phyloP scores from a whole-genome alignment of 2,888 invertebrate genomes.

The Pseudolycoriella hygida region DNA sequence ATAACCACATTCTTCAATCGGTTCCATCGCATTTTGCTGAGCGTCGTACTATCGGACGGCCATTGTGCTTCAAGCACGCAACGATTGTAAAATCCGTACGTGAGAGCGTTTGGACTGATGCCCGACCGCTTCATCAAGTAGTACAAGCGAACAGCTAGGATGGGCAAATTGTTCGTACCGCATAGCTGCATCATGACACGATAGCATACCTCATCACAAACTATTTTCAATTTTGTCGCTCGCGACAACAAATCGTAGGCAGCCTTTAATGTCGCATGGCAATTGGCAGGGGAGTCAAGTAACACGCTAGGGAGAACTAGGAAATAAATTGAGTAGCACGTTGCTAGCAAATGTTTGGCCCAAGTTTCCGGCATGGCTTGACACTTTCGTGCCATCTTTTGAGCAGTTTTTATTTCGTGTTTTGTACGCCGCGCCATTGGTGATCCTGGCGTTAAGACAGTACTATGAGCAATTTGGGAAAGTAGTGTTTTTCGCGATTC shows the following conservation, averaged over 20 bases:
- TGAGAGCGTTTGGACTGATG: conserved; percentile 91
- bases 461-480: conserved; percentile 21
- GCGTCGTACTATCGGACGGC: conserved; percentile 66
- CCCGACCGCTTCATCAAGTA: conserved; percentile 86
- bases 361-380: conserved; percentile 64
- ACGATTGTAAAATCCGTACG: conserved; percentile 73
- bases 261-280: conserved; percentile 53
- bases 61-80: conserved; percentile 88
- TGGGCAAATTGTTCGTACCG: conserved; percentile 83
- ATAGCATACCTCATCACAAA: conserved; percentile 94
- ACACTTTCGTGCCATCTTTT: conserved; percentile 44
- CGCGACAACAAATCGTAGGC: conserved; percentile 78
- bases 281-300: conserved; percentile 49
- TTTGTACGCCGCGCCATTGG: conserved; percentile 88
- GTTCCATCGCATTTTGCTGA: conserved; percentile 74
- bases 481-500: conserved; percentile 20
- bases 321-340: conserved; percentile 91
- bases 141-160: conserved; percentile 79
- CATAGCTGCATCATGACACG: conserved; percentile 97
- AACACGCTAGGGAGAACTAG: conserved; percentile 83
- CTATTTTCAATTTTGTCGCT: conserved; percentile 69
- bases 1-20: conserved; percentile 82
- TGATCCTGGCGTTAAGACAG: conserved; percentile 50
- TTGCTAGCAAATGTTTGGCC: conserved; percentile 77
- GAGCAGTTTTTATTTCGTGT: conserved; percentile 86